Evolutionary conservation across 2,888 invertebrate genomes (phyloP).

Genomic region (Caenorhabditis sulstoni): DNA sequence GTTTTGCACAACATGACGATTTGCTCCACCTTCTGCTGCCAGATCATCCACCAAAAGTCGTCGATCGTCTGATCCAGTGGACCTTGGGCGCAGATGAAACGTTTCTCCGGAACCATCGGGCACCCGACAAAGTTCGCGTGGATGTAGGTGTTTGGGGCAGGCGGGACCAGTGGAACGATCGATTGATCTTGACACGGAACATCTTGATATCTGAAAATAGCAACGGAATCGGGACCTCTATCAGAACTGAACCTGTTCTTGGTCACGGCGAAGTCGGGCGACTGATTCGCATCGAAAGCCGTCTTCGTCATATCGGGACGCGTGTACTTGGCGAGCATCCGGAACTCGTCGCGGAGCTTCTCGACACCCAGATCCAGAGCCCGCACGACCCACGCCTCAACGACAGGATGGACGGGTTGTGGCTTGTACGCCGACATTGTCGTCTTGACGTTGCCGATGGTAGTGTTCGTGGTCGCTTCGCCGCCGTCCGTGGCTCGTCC

Average conservation of each 20-base stretch:
- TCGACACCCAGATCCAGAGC: slow-evolving; percentile 68
- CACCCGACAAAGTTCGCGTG: slow-evolving; percentile 73
- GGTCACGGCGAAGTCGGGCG: slow-evolving; percentile 18
- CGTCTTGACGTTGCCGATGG: too few relatives aligned
- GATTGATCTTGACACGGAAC: slow-evolving; percentile 71
- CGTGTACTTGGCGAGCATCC: slow-evolving; percentile 66
- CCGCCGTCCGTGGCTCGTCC: too few relatives aligned
- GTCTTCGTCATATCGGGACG: slow-evolving; percentile 64
- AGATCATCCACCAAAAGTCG: slow-evolving; percentile 61
- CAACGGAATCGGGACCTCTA: not conserved
- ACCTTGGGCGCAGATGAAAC: slow-evolving; percentile 74
- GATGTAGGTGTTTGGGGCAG: slow-evolving; percentile 65
- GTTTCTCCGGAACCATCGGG: slow-evolving; percentile 51
- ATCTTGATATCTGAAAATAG: slow-evolving; percentile 63
- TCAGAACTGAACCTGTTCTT: slow-evolving; percentile 35
- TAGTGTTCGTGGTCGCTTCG: too few relatives aligned
- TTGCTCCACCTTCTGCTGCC: slow-evolving; percentile 53
- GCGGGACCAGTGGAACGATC: slow-evolving; percentile 64
- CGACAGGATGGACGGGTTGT: slow-evolving; percentile 31
- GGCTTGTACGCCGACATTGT: too few relatives aligned
- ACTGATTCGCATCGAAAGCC: slow-evolving; percentile 63
- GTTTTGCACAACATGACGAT: slow-evolving; percentile 70
- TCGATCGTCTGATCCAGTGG: slow-evolving; percentile 49
- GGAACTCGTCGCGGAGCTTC: slow-evolving; percentile 67
- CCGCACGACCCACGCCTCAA: slow-evolving; percentile 51